A percentile compares a stretch with the other conserved stretches of the same genome.
These are phyloP conservation scores for Parambassis ranga DNA, from an alignment of 2,797 vertebrate species.

Conservation along the genomic window DNA sequence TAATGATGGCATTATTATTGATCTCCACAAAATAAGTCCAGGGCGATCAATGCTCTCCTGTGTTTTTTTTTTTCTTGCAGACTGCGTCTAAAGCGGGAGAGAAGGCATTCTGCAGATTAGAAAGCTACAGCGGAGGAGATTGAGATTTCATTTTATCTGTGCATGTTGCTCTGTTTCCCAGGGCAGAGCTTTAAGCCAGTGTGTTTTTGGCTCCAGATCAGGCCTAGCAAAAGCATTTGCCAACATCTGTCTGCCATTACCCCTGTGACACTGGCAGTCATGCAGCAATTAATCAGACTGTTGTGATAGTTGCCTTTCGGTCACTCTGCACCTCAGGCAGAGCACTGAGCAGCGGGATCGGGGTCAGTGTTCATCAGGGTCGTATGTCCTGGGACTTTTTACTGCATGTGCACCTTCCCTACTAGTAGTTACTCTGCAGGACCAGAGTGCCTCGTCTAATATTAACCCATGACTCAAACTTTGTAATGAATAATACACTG, in stretches of 20 bases:
- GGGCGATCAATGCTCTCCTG: constrained; percentile 46
- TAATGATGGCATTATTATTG: constrained; percentile 59
- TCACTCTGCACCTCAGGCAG: constrained; percentile 47
- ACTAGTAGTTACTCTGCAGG: not conserved
- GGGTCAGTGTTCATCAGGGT: constrained; percentile 30
- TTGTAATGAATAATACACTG: not conserved
- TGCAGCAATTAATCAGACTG: constrained; percentile 62
- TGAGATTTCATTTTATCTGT: constrained; percentile 24
- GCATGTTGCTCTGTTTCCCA: constrained; percentile 12
- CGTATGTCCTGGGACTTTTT: constrained; percentile 13
- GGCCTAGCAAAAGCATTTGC: constrained; percentile 40
- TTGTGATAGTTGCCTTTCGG: constrained; percentile 39
- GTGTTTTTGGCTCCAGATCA: constrained; percentile 65
- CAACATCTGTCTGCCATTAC: constrained; percentile 72
- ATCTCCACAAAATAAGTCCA: constrained; percentile 46
- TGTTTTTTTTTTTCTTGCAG: constrained; percentile 38
- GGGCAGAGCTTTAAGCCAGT: constrained; percentile 42
- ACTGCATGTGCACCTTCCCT: not conserved
- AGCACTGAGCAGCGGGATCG: constrained; percentile 26
- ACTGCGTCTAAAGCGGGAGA: constrained; percentile 22
- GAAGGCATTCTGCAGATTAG: constrained; percentile 55
- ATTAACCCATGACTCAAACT: not conserved
- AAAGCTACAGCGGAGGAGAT: constrained; percentile 38
- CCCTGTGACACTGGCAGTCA: constrained; percentile 54
- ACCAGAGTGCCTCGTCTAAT: not conserved